Percentiles rank a stretch among this genome's conserved stretches.
Conservation (phyloP, 2,888 invertebrate genomes). For the Stenoptilia bipunctidactyla region DNA sequence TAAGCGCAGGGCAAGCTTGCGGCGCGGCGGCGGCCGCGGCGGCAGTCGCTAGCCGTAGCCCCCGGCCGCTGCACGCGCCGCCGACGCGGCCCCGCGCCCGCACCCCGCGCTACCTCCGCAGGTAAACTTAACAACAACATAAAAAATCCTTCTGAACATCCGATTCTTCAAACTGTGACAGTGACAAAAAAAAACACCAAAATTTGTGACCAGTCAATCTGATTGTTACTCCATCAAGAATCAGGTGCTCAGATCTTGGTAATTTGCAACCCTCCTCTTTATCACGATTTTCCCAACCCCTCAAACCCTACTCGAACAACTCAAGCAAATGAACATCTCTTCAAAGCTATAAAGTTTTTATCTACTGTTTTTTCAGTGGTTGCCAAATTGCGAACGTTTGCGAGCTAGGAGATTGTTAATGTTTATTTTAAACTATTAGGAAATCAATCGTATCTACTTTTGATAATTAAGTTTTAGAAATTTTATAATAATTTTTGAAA, state of each 20-base stretch:
- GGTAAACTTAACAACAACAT: constrained; percentile 38
- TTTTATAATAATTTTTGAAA: no score
- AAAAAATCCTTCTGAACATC: constrained; percentile 14
- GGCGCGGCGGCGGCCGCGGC: constrained; percentile 32
- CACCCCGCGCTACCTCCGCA: no score
- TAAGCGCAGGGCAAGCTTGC: constrained; percentile 55
- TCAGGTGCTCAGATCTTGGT: neutral
- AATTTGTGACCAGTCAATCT: no score
- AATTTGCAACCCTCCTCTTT: neutral
- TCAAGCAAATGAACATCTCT: constrained; percentile 3
- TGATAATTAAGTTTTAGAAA: no score
- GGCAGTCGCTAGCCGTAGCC: constrained; percentile 58
- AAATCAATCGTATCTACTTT: no score
- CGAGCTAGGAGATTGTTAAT: no score
- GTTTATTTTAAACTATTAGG: no score
- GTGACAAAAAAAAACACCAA: no score
- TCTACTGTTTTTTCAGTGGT: no score
- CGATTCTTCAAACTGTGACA: constrained; percentile 8
- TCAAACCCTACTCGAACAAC: constrained; percentile 7
- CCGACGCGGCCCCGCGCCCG: constrained; percentile 39
- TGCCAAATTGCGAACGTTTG: neutral
- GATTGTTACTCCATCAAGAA: no score
- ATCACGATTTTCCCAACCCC: neutral
- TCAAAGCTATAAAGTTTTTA: constrained; percentile 1
- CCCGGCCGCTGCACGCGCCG: constrained; percentile 62